These are phyloP conservation scores for Volucella bombylans DNA, from an alignment of 2,888 invertebrate genomes.

Conservation along the genomic window DNA sequence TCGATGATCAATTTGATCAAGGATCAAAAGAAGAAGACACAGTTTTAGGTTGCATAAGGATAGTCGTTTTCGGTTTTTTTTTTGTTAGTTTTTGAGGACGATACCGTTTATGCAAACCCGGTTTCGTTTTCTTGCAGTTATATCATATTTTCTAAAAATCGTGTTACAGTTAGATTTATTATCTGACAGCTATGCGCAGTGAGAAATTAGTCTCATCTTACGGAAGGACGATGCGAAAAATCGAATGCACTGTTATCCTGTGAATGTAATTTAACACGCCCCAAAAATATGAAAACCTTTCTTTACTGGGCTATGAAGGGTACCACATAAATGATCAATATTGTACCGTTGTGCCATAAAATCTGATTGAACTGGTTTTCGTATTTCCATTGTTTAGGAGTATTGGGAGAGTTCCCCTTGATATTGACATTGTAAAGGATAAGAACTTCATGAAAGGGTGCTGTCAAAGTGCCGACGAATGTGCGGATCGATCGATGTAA, in stretches of 20 bases:
- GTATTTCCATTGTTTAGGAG: conserved; percentile 22
- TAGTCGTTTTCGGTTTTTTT: neutral
- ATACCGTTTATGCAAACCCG: conserved; percentile 61
- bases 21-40: conserved; percentile 54
- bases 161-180: conserved; percentile 67
- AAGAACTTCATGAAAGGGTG: conserved; percentile 64
- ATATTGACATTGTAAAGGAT: conserved; percentile 51
- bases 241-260: conserved; percentile 64
- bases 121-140: conserved; percentile 58
- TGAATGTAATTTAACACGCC: conserved; percentile 78
- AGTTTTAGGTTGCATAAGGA: conserved; percentile 59
- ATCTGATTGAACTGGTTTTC: conserved; percentile 52
- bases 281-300: conserved; percentile 57
- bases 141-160: conserved; percentile 56
- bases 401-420: conserved; percentile 5
- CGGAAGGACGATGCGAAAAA: conserved; percentile 34
- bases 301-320: conserved; percentile 28
- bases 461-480: conserved; percentile 39
- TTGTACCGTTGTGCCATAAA: conserved; percentile 53
- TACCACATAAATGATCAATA: conserved; percentile 45
- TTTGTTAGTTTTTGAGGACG: neutral
- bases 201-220: conserved; percentile 59
- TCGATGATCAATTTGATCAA: conserved; percentile 29
- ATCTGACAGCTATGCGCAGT: conserved; percentile 56
- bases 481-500: neutral